Evolutionary conservation across 2,797 vertebrate species (phyloP).

Genomic region (Philypnodon macrostomus): DNA sequence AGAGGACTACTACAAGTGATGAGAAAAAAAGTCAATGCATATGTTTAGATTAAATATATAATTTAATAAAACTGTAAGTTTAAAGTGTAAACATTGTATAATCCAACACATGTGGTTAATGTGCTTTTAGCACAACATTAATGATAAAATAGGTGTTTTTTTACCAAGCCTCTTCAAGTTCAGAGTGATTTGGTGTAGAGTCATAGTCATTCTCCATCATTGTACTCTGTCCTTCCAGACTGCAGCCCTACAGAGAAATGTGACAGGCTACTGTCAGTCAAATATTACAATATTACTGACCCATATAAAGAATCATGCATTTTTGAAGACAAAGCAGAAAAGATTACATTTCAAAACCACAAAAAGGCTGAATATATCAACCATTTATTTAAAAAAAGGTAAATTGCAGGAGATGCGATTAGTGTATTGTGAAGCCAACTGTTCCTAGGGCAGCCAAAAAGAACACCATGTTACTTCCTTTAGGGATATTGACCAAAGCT

Average conservation of each 20-base stretch:
- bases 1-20: constrained; percentile 38
- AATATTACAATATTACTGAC: neutral
- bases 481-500: constrained; percentile 9
- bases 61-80: no score
- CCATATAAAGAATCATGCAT: constrained; percentile 60
- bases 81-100: no score
- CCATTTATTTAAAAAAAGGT: constrained; percentile 15
- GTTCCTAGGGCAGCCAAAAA: constrained; percentile 15
- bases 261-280: constrained; percentile 16
- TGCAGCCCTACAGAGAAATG: constrained; percentile 79
- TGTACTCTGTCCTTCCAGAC: constrained; percentile 87
- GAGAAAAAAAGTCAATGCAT: neutral
- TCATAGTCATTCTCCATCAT: constrained; percentile 89
- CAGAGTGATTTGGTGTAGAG: constrained; percentile 80
- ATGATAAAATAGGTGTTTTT: constrained; percentile 17
- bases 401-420: constrained; percentile 55
- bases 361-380: constrained; percentile 29
- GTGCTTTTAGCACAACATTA: no score
- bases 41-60: no score
- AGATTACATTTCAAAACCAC: constrained; percentile 34
- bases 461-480: constrained; percentile 12
- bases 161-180: constrained; percentile 85
- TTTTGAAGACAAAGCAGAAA: constrained; percentile 36
- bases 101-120: no score
- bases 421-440: constrained; percentile 39